Evolutionary conservation across 1,140 invertebrate species (phyloP).

Genomic region (Diachasmimorpha longicaudata): DNA sequence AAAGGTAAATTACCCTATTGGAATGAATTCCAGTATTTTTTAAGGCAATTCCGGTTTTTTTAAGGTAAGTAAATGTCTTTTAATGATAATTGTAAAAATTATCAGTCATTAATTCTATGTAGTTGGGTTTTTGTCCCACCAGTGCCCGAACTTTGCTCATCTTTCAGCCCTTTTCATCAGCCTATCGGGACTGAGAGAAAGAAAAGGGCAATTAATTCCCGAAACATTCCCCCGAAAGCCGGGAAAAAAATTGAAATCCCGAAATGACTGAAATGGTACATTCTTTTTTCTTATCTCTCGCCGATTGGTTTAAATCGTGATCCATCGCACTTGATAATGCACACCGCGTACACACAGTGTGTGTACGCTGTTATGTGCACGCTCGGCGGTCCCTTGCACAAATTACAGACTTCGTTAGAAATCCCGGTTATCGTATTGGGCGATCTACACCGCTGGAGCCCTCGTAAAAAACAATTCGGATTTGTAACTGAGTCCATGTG

Average conservation of each 20-base stretch:
- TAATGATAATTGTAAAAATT: too few species aligned
- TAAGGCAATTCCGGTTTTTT: too few species aligned
- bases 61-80: too few species aligned
- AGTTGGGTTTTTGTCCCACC: too few species aligned
- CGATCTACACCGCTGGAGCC: conserved; percentile 24
- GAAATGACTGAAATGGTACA: conserved; percentile 3
- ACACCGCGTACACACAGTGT: background rate
- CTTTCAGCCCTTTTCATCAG: too few species aligned
- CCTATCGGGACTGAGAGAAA: too few species aligned
- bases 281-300: conserved; percentile 22
- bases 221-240: too few species aligned
- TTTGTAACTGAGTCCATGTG: conserved; percentile 14
- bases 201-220: too few species aligned
- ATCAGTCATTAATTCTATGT: too few species aligned
- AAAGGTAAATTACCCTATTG: too few species aligned
- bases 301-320: conserved; percentile 34
- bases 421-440: conserved; percentile 27
- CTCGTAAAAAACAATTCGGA: conserved; percentile 24
- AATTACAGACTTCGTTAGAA: conserved; percentile 38
- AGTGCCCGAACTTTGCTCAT: too few species aligned
- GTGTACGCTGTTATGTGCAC: conserved; percentile 10
- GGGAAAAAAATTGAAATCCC: background rate
- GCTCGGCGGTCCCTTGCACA: conserved; percentile 30
- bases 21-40: too few species aligned
- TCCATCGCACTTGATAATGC: conserved; percentile 29